Evolutionary conservation across 2,888 invertebrate species (phyloP), one percentile per base, ranked within the genome.

Genomic region (Nemotelus nigrinus): DNA sequence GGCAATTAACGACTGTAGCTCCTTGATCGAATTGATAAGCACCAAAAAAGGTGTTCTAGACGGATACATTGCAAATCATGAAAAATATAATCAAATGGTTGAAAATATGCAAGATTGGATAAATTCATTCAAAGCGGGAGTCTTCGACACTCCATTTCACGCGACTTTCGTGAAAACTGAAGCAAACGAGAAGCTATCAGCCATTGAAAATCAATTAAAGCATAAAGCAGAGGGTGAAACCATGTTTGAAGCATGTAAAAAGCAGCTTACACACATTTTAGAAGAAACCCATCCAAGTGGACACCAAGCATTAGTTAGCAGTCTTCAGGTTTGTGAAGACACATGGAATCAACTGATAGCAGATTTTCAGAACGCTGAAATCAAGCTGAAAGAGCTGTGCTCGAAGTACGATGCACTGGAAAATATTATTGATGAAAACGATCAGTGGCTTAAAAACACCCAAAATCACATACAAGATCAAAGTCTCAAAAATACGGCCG

Each of bases 381-480:
- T 90, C 25, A 93, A 93, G 85, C 87, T 96, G 10, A 92, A 93
- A 82, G 92, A 93, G 79, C 90, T 95, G 5, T 91, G 94, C 80
- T 92, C 91, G 67, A 92, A 94, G 83, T 96, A 95, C 92, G 92
- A 92, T 63, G 92, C 94, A 83, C 94, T 95, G 82, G 94, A 95
- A 83, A 91, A 91, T 68, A 90, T 92, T 41, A 90, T 96, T 50
- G 94, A 95, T 80, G 91, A 91, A 78, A 88, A 97, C 2, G 94
- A 93, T 83, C 89, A 91, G 68, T 98, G 97, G 97, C 89, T 96
- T 71, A 95, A 94, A 84, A 90, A 92, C 72, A 94, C 94, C 84
- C 97, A 98, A 87, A 90, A 90, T 70, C 92, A 93, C 84, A 91
- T 97, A 0, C 94, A 96, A 86, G 96, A 96, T 85, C 96, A 96